Conservation (phyloP, 2,113 vertebrate genomes). For the Charina bottae region DNA sequence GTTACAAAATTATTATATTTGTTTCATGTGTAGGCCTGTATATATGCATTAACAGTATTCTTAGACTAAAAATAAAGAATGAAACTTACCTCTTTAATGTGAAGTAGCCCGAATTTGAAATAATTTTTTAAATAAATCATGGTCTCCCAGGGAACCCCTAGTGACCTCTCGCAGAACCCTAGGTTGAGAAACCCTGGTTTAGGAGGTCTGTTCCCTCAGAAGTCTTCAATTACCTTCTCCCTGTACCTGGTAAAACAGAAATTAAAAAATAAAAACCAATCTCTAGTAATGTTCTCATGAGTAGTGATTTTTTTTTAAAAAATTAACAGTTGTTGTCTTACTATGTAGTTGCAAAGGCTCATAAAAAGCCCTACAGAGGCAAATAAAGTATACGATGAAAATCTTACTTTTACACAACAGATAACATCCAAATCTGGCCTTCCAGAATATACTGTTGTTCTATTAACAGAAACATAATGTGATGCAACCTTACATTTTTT, state of each 20-base stretch:
- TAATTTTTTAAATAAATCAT: no score
- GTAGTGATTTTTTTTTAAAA: not conserved
- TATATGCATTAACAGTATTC: no score
- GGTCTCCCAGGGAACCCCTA: no score
- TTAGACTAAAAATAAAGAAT: no score
- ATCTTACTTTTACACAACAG: not conserved
- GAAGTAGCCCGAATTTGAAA: no score
- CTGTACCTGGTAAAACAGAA: not conserved
- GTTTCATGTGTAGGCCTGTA: no score
- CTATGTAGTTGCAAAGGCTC: not conserved
- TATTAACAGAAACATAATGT: not conserved
- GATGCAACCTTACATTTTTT: not conserved
- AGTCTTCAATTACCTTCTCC: not conserved
- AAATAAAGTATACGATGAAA: not conserved
- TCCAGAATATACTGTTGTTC: not conserved
- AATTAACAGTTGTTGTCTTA: not conserved
- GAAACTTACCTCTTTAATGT: no score
- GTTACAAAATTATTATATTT: no score
- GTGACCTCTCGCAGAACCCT: no score
- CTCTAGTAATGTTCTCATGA: not conserved
- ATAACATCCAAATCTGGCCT: not conserved
- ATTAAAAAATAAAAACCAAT: not conserved
- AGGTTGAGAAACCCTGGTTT: not conserved
- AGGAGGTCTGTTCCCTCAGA: not conserved
- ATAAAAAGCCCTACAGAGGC: not conserved